These are phyloP conservation scores for Melipona bicolor DNA, from an alignment of 2,888 invertebrate species.

Conservation along the genomic window DNA sequence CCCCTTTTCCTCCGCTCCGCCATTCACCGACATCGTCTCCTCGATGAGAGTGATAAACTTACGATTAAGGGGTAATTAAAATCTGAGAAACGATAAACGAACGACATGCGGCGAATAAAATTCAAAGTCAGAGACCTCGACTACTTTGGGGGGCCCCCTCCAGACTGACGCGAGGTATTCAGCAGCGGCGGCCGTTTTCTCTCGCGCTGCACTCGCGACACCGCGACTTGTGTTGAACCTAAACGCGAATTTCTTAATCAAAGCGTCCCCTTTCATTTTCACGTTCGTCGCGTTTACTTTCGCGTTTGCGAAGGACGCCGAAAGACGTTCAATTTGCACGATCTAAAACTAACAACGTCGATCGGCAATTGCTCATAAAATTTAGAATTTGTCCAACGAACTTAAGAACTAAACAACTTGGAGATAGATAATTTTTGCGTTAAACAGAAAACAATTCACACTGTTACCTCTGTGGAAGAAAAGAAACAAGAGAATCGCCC, in stretches of 20 bases:
- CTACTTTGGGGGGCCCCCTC: background rate
- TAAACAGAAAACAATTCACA: background rate
- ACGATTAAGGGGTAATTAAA: slow-evolving; percentile 27
- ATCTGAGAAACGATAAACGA: slow-evolving; percentile 50
- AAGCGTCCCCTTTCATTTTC: background rate
- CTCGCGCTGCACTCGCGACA: background rate
- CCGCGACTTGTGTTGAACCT: background rate
- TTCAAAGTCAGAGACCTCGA: slow-evolving; percentile 10
- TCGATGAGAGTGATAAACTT: slow-evolving; percentile 5
- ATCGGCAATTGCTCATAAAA: no score
- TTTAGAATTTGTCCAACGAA: no score
- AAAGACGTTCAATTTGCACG: no score
- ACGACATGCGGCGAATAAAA: slow-evolving; percentile 33
- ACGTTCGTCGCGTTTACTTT: background rate
- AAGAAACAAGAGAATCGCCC: no score
- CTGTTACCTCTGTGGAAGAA: no score
- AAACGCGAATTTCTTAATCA: background rate
- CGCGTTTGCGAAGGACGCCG: no score
- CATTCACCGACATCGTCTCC: background rate
- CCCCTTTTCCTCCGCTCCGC: background rate
- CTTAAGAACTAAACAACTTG: no score
- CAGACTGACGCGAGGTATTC: background rate
- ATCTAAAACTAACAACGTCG: no score
- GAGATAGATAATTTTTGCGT: no score
- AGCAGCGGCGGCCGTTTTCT: background rate